A percentile compares a stretch with the other conserved stretches of the same genome.
Conservation (phyloP, 2,113 vertebrate species). For the Oreochromis tanganicae region DNA sequence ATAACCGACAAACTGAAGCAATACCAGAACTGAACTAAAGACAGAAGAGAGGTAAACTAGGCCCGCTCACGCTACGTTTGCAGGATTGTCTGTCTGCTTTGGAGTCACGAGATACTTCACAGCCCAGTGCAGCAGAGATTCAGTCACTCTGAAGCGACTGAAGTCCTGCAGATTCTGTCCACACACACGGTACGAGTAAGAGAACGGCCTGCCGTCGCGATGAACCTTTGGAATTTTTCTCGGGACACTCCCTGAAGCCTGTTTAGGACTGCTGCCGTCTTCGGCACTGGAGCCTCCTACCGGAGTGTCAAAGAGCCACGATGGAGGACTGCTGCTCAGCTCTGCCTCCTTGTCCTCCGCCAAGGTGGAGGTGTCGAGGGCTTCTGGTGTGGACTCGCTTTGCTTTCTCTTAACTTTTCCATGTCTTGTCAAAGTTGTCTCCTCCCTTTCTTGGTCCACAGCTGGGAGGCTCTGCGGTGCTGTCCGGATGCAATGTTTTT, state of each 20-base stretch:
- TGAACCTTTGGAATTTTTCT: neutral
- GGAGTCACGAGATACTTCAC: constrained; percentile 36
- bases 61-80: neutral
- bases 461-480: neutral
- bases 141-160: neutral
- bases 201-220: neutral
- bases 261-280: neutral
- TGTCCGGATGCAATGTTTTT: accelerated
- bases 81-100: neutral
- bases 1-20: accelerated
- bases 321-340: constrained; percentile 19
- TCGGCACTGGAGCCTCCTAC: accelerated
- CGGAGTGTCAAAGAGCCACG: constrained; percentile 48
- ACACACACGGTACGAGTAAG: constrained; percentile 15
- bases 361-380: neutral
- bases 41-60: accelerated
- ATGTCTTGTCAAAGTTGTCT: neutral
- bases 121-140: constrained; percentile 37
- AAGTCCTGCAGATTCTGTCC: constrained; percentile 36
- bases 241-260: accelerated
- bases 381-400: neutral
- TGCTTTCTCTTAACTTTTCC: constrained; percentile 33
- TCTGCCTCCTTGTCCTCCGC: neutral
- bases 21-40: neutral
- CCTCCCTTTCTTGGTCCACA: neutral